Conservation (phyloP, 2,797 vertebrate species). For the Benthosema pterotum region DNA sequence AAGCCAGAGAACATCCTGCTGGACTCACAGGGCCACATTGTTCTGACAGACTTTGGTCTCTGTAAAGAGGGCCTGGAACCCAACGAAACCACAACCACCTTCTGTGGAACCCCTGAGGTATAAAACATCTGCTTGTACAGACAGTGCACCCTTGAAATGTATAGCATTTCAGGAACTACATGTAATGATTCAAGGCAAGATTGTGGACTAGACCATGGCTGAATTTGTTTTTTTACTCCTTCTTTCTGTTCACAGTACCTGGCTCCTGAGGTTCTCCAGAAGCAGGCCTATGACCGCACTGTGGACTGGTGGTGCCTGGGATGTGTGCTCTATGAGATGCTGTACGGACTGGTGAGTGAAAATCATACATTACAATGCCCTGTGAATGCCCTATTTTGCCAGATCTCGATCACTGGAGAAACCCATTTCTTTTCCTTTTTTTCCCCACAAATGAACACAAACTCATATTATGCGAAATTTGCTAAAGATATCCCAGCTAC, state of each 20-base stretch:
- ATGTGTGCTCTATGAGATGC: conserved; percentile 85
- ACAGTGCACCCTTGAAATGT: background rate
- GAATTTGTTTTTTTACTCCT: background rate
- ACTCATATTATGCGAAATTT: too few relatives aligned
- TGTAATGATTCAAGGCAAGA: background rate
- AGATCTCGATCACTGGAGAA: too few relatives aligned
- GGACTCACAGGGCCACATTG: conserved; percentile 95
- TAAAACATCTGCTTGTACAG: background rate
- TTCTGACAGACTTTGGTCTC: conserved; percentile 97
- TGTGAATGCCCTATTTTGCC: too few relatives aligned
- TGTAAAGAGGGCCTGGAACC: conserved; percentile 96
- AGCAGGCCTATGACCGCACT: conserved; percentile 84
- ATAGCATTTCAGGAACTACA: background rate
- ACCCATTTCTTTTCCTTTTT: too few relatives aligned
- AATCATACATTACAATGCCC: background rate
- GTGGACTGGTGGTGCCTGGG: conserved; percentile 87
- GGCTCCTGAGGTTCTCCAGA: conserved; percentile 85
- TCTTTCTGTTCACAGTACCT: conserved; percentile 70
- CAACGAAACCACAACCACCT: conserved; percentile 92
- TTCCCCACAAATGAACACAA: too few relatives aligned
- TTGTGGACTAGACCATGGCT: background rate
- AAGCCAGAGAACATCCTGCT: conserved; percentile 98
- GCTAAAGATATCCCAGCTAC: too few relatives aligned
- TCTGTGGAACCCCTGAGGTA: conserved; percentile 98
- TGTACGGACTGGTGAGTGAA: conserved; percentile 81